Evolutionary conservation across 1,140 invertebrate species (phyloP), one percentile per base, ranked within the genome.

Genomic region (Heterodera schachtii): DNA sequence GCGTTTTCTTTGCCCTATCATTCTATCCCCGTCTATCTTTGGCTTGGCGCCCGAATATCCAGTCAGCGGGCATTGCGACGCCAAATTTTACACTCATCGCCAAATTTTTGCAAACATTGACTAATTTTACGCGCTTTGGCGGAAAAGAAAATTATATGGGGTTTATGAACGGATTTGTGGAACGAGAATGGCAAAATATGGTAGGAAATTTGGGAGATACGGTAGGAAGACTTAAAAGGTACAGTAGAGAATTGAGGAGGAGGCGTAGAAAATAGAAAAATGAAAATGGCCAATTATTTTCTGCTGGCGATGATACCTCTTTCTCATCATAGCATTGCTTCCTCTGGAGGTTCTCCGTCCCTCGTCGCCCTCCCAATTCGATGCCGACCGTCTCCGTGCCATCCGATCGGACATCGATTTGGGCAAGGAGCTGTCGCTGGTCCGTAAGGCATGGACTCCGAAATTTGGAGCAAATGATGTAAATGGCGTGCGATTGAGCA

Each of bases 121-220:
- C 95, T 1, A 96, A 96, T 90, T 96, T 95, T 90, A 97, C 95
- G 31, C 93, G 95, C 90, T 98, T 97, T 91, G 95, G 96, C 90
- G 95, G 95, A 80, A 97, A 97, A 90, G 96, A 98, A 90, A 95
- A 95, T 87, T 97, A 96, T 88, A 97, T 98, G 96, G 95, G 96
- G 90, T 97, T 97, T 90, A 94, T 98, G 92, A 98, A 97, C 90
- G 94, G 95, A 86, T 95, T 97, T 89, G 93, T 98, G 46, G 95
- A 96, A 87, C 93, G 93, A 82, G 95, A 97, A 90, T 94, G 94
- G 77, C 66, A 64, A 21, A 78, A 78, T 67, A 78, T 78, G 76
- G 76, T 78, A 31, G 31, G 31, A 31, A 31, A 31, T 31, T 31
- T 31, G 31, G 31, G 31, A 1, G 31, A 31, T 31, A 31, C 31